phyloP scores from a whole-genome alignment of 92 coral and sea anemone species.

The Siderastrea radians region DNA sequence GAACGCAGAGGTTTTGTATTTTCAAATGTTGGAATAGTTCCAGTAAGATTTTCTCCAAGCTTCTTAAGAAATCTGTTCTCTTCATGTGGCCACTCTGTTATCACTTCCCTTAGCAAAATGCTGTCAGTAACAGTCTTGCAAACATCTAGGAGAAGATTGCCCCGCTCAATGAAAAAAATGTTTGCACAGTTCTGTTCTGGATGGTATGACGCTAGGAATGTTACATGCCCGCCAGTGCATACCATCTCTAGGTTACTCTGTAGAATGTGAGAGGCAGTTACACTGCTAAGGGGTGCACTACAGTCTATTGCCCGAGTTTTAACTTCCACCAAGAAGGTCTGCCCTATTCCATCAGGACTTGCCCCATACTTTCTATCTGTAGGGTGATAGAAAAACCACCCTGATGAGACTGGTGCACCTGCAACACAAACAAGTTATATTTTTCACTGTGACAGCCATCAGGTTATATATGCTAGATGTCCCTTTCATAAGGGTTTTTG shows the following conservation, averaged over 20 bases:
- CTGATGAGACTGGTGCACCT: conserved; percentile 48
- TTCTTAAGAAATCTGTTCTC: conserved; percentile 43
- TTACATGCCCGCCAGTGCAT: conserved; percentile 50
- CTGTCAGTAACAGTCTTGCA: conserved; percentile 34
- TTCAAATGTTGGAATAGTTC: conserved; percentile 49
- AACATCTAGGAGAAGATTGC: conserved; percentile 47
- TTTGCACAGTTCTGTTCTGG: conserved; percentile 61
- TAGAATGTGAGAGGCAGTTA: conserved; percentile 44
- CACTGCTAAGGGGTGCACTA: conserved; percentile 50
- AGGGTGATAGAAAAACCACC: conserved; percentile 50
- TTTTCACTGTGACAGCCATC: not conserved
- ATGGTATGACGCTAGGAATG: conserved; percentile 54
- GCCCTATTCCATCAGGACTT: conserved; percentile 49
- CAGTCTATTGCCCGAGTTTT: conserved; percentile 42
- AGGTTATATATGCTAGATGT: no score
- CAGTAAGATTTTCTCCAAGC: conserved; percentile 43
- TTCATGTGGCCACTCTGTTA: conserved; percentile 11
- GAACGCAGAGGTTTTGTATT: conserved; percentile 28
- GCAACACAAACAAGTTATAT: conserved; percentile 6
- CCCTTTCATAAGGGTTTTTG: no score
- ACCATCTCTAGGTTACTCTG: conserved; percentile 51
- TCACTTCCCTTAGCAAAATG: conserved; percentile 7
- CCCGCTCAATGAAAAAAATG: conserved; percentile 33
- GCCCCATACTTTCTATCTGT: conserved; percentile 43
- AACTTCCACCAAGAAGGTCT: conserved; percentile 46